Evolutionary conservation across 2,113 vertebrate genomes (phyloP), one percentile per base, ranked within the genome.

Genomic region (Mesitornis unicolor): DNA sequence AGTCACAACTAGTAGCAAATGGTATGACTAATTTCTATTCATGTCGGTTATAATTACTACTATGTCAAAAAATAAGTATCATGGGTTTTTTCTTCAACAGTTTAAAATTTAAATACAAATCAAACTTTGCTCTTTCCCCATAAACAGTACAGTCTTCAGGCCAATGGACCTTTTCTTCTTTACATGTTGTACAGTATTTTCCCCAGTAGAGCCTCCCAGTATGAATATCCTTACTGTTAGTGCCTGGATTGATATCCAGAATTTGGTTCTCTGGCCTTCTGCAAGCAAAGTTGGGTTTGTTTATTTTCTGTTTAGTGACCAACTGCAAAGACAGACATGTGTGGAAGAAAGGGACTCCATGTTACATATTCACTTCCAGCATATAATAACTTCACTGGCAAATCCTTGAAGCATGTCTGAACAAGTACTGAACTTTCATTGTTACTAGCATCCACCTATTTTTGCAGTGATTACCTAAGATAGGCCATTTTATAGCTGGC

Each of bases 11-110:
- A 13, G 16, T 61, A 40, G 11, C 13, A 87, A 81, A 54, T 42
- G 4, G 1, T 51, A 81, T 21, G 16, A 54, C 13, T 74, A 38
- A 73, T 83, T 76, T 71, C 36, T 59, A n/a, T 3, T 48, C 10
- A 13, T 15, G 11, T 47, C 56, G 3, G 5, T 29, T 65, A 20
- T 54, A 69, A 84, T 54, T 48, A 19, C 6, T 75, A 54, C 9
- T 64, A 77, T 36, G 13, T 28, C 2, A 79, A 67, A 81, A 77
- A 50, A 33, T 5, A 63, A 50, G 5, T 24, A 20, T 31, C 0
- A 2, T 31, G 6, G 0, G 0, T 13, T 35, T 80, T 90, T 81
- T 38, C 9, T 78, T 67, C 19, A 53, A 19, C 0, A 31, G 3
- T 88, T 83, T 81, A 47, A 40, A 89, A 47, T 6, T 87, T 51